Percentiles rank a stretch among this genome's conserved stretches.
Conservation (phyloP, 1,140 invertebrate species). For the Chelonus insularis region DNA sequence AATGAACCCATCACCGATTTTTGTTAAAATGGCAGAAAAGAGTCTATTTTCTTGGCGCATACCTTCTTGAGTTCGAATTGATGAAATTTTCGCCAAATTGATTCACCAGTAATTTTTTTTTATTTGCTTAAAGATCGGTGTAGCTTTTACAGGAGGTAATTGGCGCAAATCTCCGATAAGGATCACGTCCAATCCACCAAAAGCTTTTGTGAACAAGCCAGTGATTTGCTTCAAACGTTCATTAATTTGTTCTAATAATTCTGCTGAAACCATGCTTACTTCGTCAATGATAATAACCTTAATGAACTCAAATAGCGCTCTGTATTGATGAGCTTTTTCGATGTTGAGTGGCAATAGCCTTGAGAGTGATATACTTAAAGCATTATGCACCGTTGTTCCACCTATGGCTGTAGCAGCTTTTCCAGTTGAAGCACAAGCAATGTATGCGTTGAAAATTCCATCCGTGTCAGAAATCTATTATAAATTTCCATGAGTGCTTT, state of each 20-base stretch:
- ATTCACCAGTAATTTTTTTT: slow-evolving; percentile 34
- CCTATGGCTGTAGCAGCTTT: slow-evolving; percentile 47
- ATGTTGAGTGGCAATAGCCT: slow-evolving; percentile 26
- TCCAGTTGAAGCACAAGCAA: slow-evolving; percentile 46
- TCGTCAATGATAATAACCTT: slow-evolving; percentile 51
- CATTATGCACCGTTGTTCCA: slow-evolving; percentile 45
- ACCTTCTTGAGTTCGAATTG: slow-evolving; percentile 39
- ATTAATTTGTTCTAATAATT: slow-evolving; percentile 37
- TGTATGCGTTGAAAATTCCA: slow-evolving; percentile 51
- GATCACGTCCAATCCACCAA: slow-evolving; percentile 36
- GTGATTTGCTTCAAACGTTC: slow-evolving; percentile 43
- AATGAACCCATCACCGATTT: slow-evolving; percentile 36
- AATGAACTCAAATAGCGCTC: slow-evolving; percentile 34
- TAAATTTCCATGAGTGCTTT: slow-evolving; percentile 38
- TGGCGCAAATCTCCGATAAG: slow-evolving; percentile 33
- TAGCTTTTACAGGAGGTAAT: slow-evolving; percentile 25
- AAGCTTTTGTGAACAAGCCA: slow-evolving; percentile 31
- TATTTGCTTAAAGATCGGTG: slow-evolving; percentile 36
- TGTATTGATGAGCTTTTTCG: slow-evolving; percentile 33
- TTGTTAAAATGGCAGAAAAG: slow-evolving; percentile 41
- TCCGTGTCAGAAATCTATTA: slow-evolving; percentile 25
- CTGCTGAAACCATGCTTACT: slow-evolving; percentile 44
- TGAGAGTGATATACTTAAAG: slow-evolving; percentile 27
- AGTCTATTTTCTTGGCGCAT: slow-evolving; percentile 39
- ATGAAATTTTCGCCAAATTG: slow-evolving; percentile 42